These are phyloP conservation scores for Karalla daura DNA, from an alignment of 2,797 vertebrate species.

Conservation along the genomic window DNA sequence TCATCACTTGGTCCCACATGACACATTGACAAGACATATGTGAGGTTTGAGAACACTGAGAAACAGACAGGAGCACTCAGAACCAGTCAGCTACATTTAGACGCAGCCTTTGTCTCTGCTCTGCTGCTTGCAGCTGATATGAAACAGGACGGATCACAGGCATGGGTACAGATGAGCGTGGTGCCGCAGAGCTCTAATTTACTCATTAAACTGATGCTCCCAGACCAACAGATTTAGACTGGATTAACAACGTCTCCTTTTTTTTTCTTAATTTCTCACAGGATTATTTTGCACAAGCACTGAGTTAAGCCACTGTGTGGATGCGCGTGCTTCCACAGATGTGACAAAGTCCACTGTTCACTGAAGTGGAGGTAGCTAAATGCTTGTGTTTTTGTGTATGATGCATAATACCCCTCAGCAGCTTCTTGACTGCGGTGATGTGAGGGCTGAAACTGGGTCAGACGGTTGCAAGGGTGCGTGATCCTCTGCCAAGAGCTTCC, in stretches of 20 bases:
- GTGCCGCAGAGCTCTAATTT: slow-evolving; percentile 50
- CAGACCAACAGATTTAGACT: slow-evolving; percentile 50
- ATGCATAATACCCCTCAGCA: slow-evolving; percentile 39
- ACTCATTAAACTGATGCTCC: slow-evolving; percentile 63
- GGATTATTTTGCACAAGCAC: slow-evolving; percentile 44
- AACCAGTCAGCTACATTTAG: slow-evolving; percentile 28
- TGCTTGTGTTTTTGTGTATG: slow-evolving; percentile 39
- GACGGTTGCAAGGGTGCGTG: slow-evolving; percentile 40
- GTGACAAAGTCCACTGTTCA: neutral
- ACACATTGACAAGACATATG: slow-evolving; percentile 6
- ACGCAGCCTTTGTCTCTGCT: slow-evolving; percentile 28
- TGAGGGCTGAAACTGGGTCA: slow-evolving; percentile 74
- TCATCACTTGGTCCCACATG: slow-evolving; percentile 10
- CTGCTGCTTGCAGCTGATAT: slow-evolving; percentile 46
- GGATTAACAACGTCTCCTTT: slow-evolving; percentile 52
- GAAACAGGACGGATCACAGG: slow-evolving; percentile 45
- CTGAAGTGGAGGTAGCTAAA: slow-evolving; percentile 17
- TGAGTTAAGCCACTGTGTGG: neutral
- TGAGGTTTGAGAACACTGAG: slow-evolving; percentile 7
- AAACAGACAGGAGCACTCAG: slow-evolving; percentile 12
- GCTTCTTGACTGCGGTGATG: slow-evolving; percentile 33
- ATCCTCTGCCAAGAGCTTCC: slow-evolving; percentile 60
- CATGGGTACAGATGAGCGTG: slow-evolving; percentile 37
- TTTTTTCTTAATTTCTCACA: slow-evolving; percentile 47
- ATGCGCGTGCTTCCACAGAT: neutral